Evolutionary conservation across 2,888 invertebrate species (phyloP).

Genomic region (Xylota segnis): DNA sequence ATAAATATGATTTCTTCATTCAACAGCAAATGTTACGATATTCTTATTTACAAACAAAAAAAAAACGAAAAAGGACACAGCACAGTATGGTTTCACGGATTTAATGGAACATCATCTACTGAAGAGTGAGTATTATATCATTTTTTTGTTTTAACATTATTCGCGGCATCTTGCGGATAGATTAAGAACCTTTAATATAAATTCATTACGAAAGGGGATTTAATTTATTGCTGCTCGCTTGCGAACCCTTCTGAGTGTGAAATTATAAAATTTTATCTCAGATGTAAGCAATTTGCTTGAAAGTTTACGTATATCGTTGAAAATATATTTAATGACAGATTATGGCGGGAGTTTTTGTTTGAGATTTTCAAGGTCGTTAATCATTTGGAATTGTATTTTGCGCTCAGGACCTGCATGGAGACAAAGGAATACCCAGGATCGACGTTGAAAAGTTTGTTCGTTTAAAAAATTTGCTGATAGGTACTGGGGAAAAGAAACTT

Average conservation of each 20-base stretch:
- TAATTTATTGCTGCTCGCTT: slow-evolving; percentile 34
- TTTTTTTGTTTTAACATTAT: not conserved
- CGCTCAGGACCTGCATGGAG: not conserved
- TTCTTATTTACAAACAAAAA: not conserved
- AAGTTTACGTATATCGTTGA: not conserved
- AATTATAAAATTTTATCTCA: slow-evolving; percentile 32
- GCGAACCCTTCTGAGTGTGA: slow-evolving; percentile 12
- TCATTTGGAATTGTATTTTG: not conserved
- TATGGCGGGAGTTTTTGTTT: not conserved
- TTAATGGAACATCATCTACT: not conserved
- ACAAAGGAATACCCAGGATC: not conserved
- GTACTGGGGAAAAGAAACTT: too few relatives aligned
- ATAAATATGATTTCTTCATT: not conserved
- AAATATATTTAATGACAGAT: slow-evolving; percentile 9
- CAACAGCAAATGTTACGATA: slow-evolving; percentile 1
- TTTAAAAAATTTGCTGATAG: slow-evolving; percentile 1
- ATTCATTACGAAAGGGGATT: not conserved
- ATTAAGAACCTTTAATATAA: slow-evolving; percentile 11
- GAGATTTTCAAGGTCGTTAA: not conserved
- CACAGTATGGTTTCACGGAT: not conserved
- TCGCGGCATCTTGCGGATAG: slow-evolving; percentile 1
- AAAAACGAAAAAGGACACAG: not conserved
- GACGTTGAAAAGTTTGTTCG: slow-evolving; percentile 6
- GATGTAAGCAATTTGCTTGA: slow-evolving; percentile 14
- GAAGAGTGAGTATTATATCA: not conserved